These are phyloP conservation scores for Pachyseris speciosa DNA, from an alignment of 64 coral and sea anemone genomes.

Conservation along the genomic window DNA sequence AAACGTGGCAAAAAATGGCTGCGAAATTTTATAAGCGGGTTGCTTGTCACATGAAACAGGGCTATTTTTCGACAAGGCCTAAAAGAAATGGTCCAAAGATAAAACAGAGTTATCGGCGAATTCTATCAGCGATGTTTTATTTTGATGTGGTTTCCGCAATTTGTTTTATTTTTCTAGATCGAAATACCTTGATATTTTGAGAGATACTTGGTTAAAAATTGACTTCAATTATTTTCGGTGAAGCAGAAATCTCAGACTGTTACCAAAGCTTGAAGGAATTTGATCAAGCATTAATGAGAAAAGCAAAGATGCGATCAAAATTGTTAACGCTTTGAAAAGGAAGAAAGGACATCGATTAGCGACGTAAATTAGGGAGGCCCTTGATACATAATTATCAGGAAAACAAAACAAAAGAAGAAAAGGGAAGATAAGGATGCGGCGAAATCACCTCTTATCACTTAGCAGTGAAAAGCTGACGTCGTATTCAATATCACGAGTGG, in stretches of 20 bases:
- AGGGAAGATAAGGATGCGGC: neutral
- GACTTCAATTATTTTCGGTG: neutral
- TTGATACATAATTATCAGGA: neutral
- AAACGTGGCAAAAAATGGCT: too few species aligned
- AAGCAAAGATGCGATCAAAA: neutral
- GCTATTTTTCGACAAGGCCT: too few species aligned
- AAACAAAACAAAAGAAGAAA: neutral
- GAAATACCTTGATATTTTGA: too few species aligned
- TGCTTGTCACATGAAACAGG: too few species aligned
- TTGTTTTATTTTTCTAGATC: too few species aligned
- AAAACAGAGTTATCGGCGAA: too few species aligned
- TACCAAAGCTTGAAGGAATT: neutral
- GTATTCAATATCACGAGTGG: too few species aligned
- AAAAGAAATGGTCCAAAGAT: too few species aligned
- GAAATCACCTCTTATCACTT: neutral
- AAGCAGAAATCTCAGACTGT: neutral
- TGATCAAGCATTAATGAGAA: neutral
- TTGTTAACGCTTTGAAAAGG: neutral
- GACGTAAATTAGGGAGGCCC: neutral
- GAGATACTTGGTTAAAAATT: too few species aligned
- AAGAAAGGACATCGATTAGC: neutral
- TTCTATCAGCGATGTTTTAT: too few species aligned
- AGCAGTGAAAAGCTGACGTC: neutral
- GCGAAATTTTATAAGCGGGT: too few species aligned
- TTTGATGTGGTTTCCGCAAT: too few species aligned